Evolutionary conservation across 2,888 invertebrate species (phyloP).

Genomic region (Sialis fuliginosa): DNA sequence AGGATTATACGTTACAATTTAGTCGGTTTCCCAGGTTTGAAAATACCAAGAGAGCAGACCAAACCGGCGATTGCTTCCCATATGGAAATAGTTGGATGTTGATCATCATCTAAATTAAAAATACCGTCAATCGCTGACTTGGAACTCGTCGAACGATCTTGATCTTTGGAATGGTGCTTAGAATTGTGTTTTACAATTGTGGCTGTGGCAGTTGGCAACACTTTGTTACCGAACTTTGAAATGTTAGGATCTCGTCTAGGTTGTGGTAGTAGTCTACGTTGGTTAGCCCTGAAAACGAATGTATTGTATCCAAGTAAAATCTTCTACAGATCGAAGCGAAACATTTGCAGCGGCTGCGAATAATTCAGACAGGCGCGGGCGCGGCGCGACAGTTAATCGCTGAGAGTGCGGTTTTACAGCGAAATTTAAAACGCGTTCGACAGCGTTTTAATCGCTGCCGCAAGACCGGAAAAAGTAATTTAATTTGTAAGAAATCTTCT

Average conservation of each 20-base stretch:
- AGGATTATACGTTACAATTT: not conserved
- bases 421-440: too few species aligned
- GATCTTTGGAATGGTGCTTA: not conserved
- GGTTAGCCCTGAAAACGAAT: too few species aligned
- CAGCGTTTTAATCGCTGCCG: too few species aligned
- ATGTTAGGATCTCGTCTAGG: slow-evolving; percentile 1
- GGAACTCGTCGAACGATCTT: not conserved
- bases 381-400: too few species aligned
- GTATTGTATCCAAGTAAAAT: too few species aligned
- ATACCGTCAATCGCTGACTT: not conserved
- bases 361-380: too few species aligned
- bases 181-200: slow-evolving; percentile 2
- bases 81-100: not conserved
- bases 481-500: too few species aligned
- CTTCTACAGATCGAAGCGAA: too few species aligned
- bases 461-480: too few species aligned
- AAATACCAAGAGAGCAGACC: not conserved
- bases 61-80: not conserved
- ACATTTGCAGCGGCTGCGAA: too few species aligned
- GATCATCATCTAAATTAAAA: not conserved
- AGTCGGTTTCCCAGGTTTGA: not conserved
- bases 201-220: slow-evolving; percentile 1
- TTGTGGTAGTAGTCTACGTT: not conserved
- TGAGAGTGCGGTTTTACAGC: too few species aligned
- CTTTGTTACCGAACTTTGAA: slow-evolving; percentile 2